Base-by-base conservation (phyloP, 1,140 invertebrate genomes). In the Cydia amplana region DNA sequence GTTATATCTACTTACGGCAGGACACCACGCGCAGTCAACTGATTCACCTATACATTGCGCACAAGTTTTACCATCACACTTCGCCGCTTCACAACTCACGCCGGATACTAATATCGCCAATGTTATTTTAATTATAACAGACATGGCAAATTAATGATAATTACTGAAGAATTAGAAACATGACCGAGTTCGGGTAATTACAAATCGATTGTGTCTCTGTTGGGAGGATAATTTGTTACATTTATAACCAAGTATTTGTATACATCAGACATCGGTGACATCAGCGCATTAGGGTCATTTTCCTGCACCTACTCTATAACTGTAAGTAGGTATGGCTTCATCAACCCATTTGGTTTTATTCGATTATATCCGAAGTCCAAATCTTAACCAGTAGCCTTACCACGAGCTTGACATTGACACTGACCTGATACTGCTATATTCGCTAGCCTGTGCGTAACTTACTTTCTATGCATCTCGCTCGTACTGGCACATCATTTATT, bases 1-100 rank as follows among this genome's bases (percentile, higher is more conserved):
- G 3, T 46, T 46, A n/a, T n/a, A n/a, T n/a, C n/a, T n/a, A 74
- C 75, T 84, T 80, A 91, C 89, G 77, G 40, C 23, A 20, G 85
- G 78, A 75, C 88, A 91, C 88, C 88, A 91, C 7, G 81, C 80
- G 74, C 89, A 91, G 20, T 78, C 23, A 23, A 70, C 78, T 3
- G 79, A 18, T 75, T 88, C 83, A 18, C n/a, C 77, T 5, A 91
- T 87, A 32, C 89, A 91, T 20, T 82, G 81, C 12, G 81, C 70
- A 72, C 89, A 91, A 25, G 77, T 83, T 18, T 72, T 80, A 10
- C 82, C 83, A 10, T 70, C 36, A 23, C 77, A 74, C 77, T 86
- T 89, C 7, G 77, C 49, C 65, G 86, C 76, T n/a, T 70, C 65
- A 43, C 32, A 70, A 36, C 1, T 10, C 65, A 43, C 65, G n/a